Base-by-base conservation (phyloP, 2,113 vertebrate species). In the Tricholaema leucomelas region DNA sequence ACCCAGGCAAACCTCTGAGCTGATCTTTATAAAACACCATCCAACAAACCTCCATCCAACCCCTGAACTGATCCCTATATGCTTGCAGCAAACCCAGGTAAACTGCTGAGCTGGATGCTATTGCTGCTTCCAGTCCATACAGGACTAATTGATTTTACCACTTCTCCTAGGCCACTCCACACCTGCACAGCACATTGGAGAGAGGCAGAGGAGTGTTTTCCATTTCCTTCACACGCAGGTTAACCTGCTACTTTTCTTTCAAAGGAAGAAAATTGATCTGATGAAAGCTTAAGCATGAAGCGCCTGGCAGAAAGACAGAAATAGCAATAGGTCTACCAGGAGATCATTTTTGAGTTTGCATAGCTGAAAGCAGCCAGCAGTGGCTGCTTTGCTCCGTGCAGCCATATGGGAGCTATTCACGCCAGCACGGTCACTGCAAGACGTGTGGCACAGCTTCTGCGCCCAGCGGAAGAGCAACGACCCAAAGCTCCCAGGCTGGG, bases 351-450 rank as follows among this genome's bases (percentile, higher is more conserved):
- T 40, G 65, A 30, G 17, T 77, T 42, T 60, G 40, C 64, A 33
- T 2, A 60, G 73, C 54, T 85, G 91, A 72, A 35, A 17, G 6
- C 81, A 86, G 54, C 54, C 91, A 72, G 70, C 42, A 90, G 18
- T 19, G 2, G 0, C 48, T 16, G 69, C 2, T 8, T 10, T 76
- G 67, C 52, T 80, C 46, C 2, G 0, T 23, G 54, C 5, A 9
- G 55, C 65, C 71, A 8, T 13, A 5, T 31, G 66, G 91, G 70
- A 92, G 38, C 1, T 48, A 65, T 80, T 92, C 38, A 18, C 75
- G 2, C 28, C 3, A 0, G 54, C 5, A 0, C 0, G 0, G 79
- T 25, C 4, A 2, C n/a, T 52, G 31, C 3, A 0, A 2, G n/a
- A n/a, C 10, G 0, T 2, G 0, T 60, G 86, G 78, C 54, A 8